Conservation (phyloP, 2,797 vertebrate genomes). For the Denticeps clupeoides region DNA sequence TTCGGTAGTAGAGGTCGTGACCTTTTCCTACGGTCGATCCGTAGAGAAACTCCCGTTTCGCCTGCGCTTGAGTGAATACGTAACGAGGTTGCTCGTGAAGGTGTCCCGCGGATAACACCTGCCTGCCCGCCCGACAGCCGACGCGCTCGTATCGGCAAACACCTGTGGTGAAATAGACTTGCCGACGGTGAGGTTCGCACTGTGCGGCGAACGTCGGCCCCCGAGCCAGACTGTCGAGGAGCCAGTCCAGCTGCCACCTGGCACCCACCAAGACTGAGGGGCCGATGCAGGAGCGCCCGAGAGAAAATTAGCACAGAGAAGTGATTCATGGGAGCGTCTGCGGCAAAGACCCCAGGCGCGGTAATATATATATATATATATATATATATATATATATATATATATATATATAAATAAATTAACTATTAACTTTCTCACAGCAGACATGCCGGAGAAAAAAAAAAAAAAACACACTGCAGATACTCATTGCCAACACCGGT, state of each 20-base stretch:
- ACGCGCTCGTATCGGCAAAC: conserved; percentile 11
- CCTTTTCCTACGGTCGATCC: no score
- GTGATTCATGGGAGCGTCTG: conserved; percentile 18
- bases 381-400: no score
- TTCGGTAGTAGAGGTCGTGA: no score
- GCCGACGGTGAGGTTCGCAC: conserved; percentile 13
- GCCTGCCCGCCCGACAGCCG: no score
- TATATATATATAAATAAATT: no score
- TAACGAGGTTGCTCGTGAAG: not conserved
- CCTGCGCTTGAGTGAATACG: no score
- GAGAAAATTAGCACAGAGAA: conserved; percentile 18
- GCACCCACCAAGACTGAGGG: conserved; percentile 48
- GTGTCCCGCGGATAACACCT: conserved; percentile 3
- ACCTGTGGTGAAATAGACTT: conserved; percentile 1
- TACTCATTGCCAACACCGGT: conserved; percentile 16
- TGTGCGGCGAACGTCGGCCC: conserved; percentile 21
- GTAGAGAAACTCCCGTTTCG: no score
- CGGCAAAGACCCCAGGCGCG: conserved; percentile 2
- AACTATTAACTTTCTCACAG: no score
- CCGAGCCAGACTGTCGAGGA: conserved; percentile 30
- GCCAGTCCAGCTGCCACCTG: conserved; percentile 66
- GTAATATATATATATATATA: no score
- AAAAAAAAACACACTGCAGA: conserved; percentile 15
- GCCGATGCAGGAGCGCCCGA: conserved; percentile 31
- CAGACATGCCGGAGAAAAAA: no score